A percentile compares a stretch with the other conserved stretches of the same genome.
Conservation (phyloP, 2,113 vertebrate genomes). For the Ramphastos sulfuratus region DNA sequence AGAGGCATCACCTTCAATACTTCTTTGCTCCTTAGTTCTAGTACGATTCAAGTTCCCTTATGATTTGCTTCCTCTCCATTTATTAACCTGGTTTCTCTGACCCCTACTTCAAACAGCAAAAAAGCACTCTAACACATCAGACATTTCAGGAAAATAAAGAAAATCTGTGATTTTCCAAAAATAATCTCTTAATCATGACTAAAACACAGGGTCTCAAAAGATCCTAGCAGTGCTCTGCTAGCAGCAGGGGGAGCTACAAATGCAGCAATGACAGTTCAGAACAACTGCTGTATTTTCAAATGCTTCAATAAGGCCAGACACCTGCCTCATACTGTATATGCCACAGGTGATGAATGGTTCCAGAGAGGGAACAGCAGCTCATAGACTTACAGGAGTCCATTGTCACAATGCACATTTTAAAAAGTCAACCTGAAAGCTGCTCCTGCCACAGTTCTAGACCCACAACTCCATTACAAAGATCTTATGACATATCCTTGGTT, state of each 20-base stretch:
- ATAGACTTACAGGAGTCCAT: not conserved
- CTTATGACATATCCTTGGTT: not conserved
- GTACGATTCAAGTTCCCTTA: not conserved
- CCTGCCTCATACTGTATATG: not conserved
- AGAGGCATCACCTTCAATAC: not conserved
- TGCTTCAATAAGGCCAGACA: not conserved
- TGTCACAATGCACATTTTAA: not conserved
- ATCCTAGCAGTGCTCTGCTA: not conserved
- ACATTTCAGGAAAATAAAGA: not conserved
- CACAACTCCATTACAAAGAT: not conserved
- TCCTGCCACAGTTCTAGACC: not conserved
- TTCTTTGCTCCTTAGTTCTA: not conserved
- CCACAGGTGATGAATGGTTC: not conserved
- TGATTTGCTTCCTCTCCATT: not conserved
- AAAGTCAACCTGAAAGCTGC: not conserved
- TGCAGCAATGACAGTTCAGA: not conserved
- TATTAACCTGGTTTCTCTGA: not conserved
- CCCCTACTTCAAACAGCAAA: not conserved
- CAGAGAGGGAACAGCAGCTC: not conserved
- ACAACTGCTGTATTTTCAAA: not conserved
- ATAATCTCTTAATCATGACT: not conserved
- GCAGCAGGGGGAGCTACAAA: constrained; percentile 53
- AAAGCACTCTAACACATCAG: not conserved
- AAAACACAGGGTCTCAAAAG: not conserved
- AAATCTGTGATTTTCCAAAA: not conserved